Conservation (phyloP, 2,113 vertebrate genomes). For the Etheostoma cragini region DNA sequence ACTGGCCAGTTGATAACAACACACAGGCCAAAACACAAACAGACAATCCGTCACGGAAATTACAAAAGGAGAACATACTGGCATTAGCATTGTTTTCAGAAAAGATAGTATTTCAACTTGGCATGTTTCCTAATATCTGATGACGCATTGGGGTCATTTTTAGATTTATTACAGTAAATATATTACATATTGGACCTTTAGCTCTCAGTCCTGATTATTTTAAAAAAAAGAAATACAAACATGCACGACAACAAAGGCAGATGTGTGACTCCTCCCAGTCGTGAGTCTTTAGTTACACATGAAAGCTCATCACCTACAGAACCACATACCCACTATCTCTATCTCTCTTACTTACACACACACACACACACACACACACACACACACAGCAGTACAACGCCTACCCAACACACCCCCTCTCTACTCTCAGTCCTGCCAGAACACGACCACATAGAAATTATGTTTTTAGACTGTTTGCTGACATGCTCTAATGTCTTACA, state of each 20-base stretch:
- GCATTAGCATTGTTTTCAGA: too few species aligned
- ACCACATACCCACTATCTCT: slow-evolving; percentile 27
- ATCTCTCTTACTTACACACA: neutral
- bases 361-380: slow-evolving; percentile 17
- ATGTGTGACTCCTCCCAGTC: slow-evolving; percentile 47
- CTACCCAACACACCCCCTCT: slow-evolving; percentile 51
- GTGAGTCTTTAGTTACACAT: slow-evolving; percentile 52
- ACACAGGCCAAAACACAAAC: too few species aligned
- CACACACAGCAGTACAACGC: slow-evolving; percentile 37
- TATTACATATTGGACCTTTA: too few species aligned
- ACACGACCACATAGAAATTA: neutral
- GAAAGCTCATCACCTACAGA: slow-evolving; percentile 44
- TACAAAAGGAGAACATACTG: too few species aligned
- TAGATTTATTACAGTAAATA: too few species aligned
- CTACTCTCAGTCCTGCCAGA: slow-evolving; percentile 27
- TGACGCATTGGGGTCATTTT: too few species aligned
- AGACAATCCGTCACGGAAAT: too few species aligned
- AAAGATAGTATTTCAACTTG: too few species aligned
- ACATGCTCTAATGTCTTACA: neutral
- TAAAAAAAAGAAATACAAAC: slow-evolving; percentile 6
- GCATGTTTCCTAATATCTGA: too few species aligned
- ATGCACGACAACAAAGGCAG: slow-evolving; percentile 27
- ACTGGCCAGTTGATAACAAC: too few species aligned
- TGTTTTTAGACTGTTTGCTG: neutral
- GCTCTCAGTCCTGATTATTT: too few species aligned